Percentiles rank a stretch among this genome's conserved stretches.
Conservation (phyloP, 2,113 vertebrate species). For the Synchiropus splendidus region DNA sequence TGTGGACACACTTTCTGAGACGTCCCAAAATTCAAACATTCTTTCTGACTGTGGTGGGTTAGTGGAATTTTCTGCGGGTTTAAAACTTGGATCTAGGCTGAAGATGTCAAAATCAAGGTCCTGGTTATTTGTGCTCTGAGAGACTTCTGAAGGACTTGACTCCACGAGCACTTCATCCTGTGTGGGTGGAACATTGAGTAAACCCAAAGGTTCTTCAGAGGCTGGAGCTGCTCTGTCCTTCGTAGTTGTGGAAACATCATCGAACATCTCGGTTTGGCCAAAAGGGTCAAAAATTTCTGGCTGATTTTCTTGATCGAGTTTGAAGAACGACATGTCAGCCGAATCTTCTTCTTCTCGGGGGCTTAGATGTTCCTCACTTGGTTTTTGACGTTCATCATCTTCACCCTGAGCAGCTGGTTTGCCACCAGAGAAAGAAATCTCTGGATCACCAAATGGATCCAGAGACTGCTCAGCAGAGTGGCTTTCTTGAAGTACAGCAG, state of each 20-base stretch:
- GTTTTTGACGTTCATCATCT: too few species aligned
- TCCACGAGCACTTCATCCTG: conserved; percentile 7
- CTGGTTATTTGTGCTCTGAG: conserved; percentile 6
- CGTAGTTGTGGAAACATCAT: background rate
- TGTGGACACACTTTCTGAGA: conserved; percentile 4
- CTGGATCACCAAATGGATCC: too few species aligned
- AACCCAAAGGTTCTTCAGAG: conserved; percentile 8
- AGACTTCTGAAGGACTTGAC: background rate
- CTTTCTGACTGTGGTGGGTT: conserved; percentile 18
- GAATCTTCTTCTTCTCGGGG: too few species aligned
- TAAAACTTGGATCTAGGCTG: conserved; percentile 17
- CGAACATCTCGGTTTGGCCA: conserved; percentile 2
- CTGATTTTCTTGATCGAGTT: conserved; percentile 5
- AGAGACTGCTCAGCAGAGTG: too few species aligned
- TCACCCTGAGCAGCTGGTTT: too few species aligned
- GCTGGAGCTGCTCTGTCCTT: background rate
- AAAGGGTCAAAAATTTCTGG: conserved; percentile 6
- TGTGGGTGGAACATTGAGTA: conserved; percentile 7
- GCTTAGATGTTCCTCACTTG: too few species aligned
- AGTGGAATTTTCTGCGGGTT: conserved; percentile 13
- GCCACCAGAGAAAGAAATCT: too few species aligned
- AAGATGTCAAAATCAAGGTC: conserved; percentile 51
- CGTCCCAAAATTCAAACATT: conserved; percentile 32
- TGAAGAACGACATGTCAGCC: background rate
- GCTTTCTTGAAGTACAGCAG: too few species aligned